Evolutionary conservation across 2,888 invertebrate species (phyloP).

Genomic region (Drosophila neutralis): DNA sequence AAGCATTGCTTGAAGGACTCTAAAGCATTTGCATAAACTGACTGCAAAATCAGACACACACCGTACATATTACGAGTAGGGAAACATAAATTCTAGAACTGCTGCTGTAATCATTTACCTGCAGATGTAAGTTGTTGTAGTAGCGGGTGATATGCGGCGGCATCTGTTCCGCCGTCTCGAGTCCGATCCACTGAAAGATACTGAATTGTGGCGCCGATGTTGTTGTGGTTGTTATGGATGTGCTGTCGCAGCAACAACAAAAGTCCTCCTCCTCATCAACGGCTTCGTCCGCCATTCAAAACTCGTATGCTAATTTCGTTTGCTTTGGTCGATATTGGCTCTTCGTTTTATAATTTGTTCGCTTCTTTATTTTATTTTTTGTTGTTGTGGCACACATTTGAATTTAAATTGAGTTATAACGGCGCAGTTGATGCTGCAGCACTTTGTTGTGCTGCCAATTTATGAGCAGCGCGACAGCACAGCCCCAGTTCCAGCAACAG

Average conservation of each 20-base stretch:
- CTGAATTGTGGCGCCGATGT: slow-evolving; percentile 53
- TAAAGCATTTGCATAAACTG: neutral
- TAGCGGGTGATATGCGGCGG: slow-evolving; percentile 89
- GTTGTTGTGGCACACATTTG: slow-evolving; percentile 60
- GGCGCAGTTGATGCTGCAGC: slow-evolving; percentile 34
- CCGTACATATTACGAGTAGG: neutral
- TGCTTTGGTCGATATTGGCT: slow-evolving; percentile 35
- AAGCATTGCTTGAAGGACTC: neutral
- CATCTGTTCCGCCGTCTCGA: slow-evolving; percentile 88
- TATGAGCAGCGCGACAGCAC: slow-evolving; percentile 67
- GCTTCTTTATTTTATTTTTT: slow-evolving; percentile 27
- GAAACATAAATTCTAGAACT: slow-evolving; percentile 1
- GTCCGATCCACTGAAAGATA: slow-evolving; percentile 87
- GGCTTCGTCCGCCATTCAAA: slow-evolving; percentile 64
- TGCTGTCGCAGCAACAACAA: slow-evolving; percentile 67
- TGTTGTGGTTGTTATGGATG: slow-evolving; percentile 45
- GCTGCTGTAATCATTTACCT: slow-evolving; percentile 74
- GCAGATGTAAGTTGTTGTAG: slow-evolving; percentile 86
- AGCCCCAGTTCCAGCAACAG: slow-evolving; percentile 27
- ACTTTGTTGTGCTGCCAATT: slow-evolving; percentile 68
- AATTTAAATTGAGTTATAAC: slow-evolving; percentile 77
- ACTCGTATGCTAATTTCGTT: slow-evolving; percentile 61
- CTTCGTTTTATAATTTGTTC: slow-evolving; percentile 65
- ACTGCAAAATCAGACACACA: neutral
- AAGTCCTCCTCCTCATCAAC: slow-evolving; percentile 34